A percentile compares a stretch with the other conserved stretches of the same genome.
phyloP scores from a whole-genome alignment of 2,113 vertebrate species.

The Castor canadensis region DNA sequence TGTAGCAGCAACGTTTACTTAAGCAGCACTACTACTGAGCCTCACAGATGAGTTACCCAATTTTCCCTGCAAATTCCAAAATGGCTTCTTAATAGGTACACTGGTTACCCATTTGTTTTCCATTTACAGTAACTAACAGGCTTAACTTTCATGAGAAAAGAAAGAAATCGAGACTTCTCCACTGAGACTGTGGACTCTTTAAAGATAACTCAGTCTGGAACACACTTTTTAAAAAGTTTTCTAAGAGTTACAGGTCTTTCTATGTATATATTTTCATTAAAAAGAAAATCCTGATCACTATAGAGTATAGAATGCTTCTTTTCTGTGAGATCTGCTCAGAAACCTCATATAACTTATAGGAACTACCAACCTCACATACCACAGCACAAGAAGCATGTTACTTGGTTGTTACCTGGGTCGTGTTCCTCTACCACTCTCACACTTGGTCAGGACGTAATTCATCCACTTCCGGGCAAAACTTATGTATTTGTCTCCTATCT shows the following conservation, averaged over 20 bases:
- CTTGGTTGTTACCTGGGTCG: constrained; percentile 91
- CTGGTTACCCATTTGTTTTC: neutral
- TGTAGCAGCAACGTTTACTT: neutral
- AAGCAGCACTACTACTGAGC: too few species aligned
- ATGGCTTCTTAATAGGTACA: neutral
- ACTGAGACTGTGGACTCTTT: neutral
- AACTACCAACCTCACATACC: rapidly evolving
- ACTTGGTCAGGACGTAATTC: constrained; percentile 98
- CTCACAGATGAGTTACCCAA: neutral
- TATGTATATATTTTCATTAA: neutral
- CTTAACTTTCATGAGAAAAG: neutral
- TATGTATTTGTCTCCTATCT: constrained; percentile 98
- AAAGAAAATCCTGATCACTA: neutral
- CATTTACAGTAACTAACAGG: neutral
- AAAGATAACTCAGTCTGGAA: neutral
- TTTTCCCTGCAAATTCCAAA: neutral
- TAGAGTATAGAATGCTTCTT: neutral
- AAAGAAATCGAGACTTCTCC: neutral
- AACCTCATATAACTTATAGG: neutral
- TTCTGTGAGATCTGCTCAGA: neutral
- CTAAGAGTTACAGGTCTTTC: neutral
- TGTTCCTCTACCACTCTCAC: constrained; percentile 97
- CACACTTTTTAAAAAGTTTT: neutral
- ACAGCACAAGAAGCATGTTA: neutral
- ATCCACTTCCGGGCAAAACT: constrained; percentile 98